Conservation (phyloP, 1,140 invertebrate genomes). For the Apis florea region DNA sequence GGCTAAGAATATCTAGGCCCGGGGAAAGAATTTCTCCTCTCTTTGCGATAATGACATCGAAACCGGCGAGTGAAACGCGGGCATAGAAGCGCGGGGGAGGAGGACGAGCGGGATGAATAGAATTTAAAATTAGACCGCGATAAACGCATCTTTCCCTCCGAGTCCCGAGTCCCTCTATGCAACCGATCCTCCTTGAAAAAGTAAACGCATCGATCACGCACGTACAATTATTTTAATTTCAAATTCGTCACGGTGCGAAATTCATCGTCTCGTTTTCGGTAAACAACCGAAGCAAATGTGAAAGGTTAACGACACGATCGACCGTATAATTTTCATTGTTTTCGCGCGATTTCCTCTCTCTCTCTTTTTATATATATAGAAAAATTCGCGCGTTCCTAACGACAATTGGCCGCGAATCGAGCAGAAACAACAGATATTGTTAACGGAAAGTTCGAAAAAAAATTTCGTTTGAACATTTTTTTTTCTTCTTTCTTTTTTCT, state of each 20-base stretch:
- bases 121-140: constrained; percentile 55
- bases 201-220: background rate
- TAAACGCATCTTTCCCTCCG: constrained; percentile 48
- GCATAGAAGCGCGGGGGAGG: constrained; percentile 29
- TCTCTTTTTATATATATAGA: background rate
- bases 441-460: background rate
- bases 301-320: constrained; percentile 35
- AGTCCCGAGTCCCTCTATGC: constrained; percentile 44
- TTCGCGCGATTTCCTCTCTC: background rate
- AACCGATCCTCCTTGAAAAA: background rate
- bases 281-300: background rate
- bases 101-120: constrained; percentile 43
- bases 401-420: background rate
- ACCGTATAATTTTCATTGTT: constrained; percentile 49
- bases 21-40: constrained; percentile 43
- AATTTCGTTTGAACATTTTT: background rate
- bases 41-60: constrained; percentile 44
- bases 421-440: background rate
- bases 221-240: constrained; percentile 38
- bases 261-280: background rate
- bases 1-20: constrained; percentile 70
- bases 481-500: no score
- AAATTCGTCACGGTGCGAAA: constrained; percentile 28
- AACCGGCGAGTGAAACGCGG: constrained; percentile 16
- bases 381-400: background rate